These are phyloP conservation scores for Schlechtendalia chinensis DNA, from an alignment of 1,140 invertebrate species.

Conservation along the genomic window DNA sequence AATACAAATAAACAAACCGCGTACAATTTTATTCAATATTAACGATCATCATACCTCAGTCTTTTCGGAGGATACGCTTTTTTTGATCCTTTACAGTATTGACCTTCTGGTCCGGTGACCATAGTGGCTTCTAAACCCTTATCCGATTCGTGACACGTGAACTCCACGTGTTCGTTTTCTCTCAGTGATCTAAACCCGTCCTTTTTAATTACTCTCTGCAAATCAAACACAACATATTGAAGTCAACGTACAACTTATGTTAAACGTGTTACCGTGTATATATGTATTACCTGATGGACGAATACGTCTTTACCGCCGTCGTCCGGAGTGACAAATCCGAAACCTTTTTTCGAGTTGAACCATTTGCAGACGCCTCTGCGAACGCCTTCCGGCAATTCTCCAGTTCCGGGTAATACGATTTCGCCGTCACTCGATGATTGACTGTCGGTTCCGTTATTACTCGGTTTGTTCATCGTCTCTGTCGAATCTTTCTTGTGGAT, in stretches of 20 bases:
- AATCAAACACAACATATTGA: neutral
- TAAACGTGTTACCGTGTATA: too few species aligned
- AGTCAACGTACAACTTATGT: constrained; percentile 1
- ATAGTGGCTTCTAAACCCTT: constrained; percentile 82
- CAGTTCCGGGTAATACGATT: constrained; percentile 50
- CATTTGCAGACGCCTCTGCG: constrained; percentile 83
- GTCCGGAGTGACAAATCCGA: constrained; percentile 86
- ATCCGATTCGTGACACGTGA: constrained; percentile 77
- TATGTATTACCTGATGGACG: constrained; percentile 75
- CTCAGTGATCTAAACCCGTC: constrained; percentile 80
- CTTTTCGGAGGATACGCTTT: constrained; percentile 74
- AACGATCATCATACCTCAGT: constrained; percentile 63
- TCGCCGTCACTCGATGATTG: constrained; percentile 44
- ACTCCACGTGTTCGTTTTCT: constrained; percentile 83
- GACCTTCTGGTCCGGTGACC: constrained; percentile 72
- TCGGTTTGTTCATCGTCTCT: neutral
- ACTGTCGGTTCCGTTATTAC: constrained; percentile 50
- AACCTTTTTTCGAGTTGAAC: constrained; percentile 91
- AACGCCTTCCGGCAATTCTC: constrained; percentile 52
- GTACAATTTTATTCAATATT: too few species aligned
- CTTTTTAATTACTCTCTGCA: constrained; percentile 85
- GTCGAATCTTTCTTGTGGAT: neutral
- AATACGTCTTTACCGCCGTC: constrained; percentile 86
- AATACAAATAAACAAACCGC: neutral
- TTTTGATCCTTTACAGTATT: constrained; percentile 75